Evolutionary conservation across 2,888 invertebrate species (phyloP).

Genomic region (Cyclophora albipunctata): DNA sequence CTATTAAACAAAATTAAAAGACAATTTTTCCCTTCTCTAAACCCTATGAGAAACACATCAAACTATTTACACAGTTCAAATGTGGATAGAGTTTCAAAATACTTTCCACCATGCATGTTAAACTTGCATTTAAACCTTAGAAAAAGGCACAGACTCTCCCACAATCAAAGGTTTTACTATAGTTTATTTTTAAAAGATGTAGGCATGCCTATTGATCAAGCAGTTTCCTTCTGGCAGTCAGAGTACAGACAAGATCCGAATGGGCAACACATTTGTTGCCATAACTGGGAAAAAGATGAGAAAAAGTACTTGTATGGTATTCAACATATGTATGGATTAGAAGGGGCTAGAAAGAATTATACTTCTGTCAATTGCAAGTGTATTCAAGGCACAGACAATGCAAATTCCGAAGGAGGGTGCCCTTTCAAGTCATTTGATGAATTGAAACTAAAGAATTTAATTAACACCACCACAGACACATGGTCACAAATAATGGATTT

Average conservation of each 20-base stretch:
- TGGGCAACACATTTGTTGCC: constrained; percentile 69
- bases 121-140: constrained; percentile 73
- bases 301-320: constrained; percentile 80
- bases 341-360: constrained; percentile 79
- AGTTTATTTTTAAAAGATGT: constrained; percentile 83
- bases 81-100: constrained; percentile 50
- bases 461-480: constrained; percentile 32
- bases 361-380: constrained; percentile 73
- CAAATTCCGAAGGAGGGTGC: constrained; percentile 77
- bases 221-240: constrained; percentile 77
- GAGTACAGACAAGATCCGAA: constrained; percentile 75
- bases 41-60: constrained; percentile 16
- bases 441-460: constrained; percentile 44
- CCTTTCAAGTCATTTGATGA: constrained; percentile 77
- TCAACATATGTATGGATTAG: constrained; percentile 82
- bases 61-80: constrained; percentile 39
- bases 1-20: constrained; percentile 38
- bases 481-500: constrained; percentile 44
- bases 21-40: constrained; percentile 18
- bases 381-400: constrained; percentile 72
- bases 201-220: constrained; percentile 79
- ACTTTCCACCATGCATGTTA: constrained; percentile 80
- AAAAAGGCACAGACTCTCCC: constrained; percentile 77
- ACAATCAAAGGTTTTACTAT: constrained; percentile 78
- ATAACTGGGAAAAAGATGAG: constrained; percentile 78